phyloP scores from a whole-genome alignment of 1,140 invertebrate species.

The Habropoda laboriosa region DNA sequence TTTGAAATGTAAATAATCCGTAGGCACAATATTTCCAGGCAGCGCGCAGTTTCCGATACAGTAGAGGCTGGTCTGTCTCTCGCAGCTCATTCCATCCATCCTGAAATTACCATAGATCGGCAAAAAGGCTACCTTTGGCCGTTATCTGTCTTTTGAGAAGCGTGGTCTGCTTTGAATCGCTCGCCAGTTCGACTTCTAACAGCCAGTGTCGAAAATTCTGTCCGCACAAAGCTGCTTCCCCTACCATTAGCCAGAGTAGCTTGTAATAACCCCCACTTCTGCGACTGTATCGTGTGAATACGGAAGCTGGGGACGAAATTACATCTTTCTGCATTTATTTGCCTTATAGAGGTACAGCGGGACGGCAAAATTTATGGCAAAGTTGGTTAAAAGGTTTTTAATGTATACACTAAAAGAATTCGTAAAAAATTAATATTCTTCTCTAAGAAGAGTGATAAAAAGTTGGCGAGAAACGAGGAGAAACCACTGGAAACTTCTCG shows the following conservation, averaged over 20 bases:
- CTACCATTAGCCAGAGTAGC: not conserved
- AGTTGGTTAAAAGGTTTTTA: too few species aligned
- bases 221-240: not conserved
- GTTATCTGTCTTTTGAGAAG: slow-evolving; percentile 48
- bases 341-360: too few species aligned
- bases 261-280: too few species aligned
- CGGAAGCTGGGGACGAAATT: too few species aligned
- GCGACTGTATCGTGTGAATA: too few species aligned
- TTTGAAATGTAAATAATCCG: slow-evolving; percentile 49
- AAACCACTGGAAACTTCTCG: too few species aligned
- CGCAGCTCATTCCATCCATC: slow-evolving; percentile 20
- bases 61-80: slow-evolving; percentile 5
- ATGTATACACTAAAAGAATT: too few species aligned
- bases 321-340: too few species aligned
- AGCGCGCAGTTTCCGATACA: slow-evolving; percentile 23
- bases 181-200: slow-evolving; percentile 54
- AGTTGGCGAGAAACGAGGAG: too few species aligned
- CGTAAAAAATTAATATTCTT: too few species aligned
- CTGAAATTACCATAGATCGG: slow-evolving; percentile 28
- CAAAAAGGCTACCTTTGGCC: slow-evolving; percentile 1
- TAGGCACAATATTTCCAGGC: slow-evolving; percentile 27
- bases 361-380: too few species aligned
- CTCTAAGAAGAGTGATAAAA: too few species aligned
- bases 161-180: slow-evolving; percentile 58
- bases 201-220: slow-evolving; percentile 12